phyloP scores from a whole-genome alignment of 2,888 invertebrate genomes.

The Microdon myrmicae region DNA sequence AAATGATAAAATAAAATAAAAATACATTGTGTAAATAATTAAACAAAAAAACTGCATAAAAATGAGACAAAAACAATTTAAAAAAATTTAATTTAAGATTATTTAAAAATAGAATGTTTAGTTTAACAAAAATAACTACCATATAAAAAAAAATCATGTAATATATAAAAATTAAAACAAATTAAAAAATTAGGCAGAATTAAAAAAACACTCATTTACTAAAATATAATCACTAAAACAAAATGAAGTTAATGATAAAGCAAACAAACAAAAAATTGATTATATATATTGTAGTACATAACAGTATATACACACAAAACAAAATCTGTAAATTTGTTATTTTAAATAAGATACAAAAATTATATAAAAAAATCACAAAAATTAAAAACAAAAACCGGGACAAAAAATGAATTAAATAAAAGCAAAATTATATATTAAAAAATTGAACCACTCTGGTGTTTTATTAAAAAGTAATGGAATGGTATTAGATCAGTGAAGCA shows the following conservation, averaged over 20 bases:
- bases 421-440: slow-evolving; percentile 47
- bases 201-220: slow-evolving; percentile 33
- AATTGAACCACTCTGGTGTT: slow-evolving; percentile 14
- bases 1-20: slow-evolving; percentile 28
- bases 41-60: slow-evolving; percentile 13
- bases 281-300: slow-evolving; percentile 42
- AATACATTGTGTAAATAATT: slow-evolving; percentile 35
- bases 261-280: slow-evolving; percentile 38
- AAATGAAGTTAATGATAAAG: no score
- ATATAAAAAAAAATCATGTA: slow-evolving; percentile 30
- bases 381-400: slow-evolving; percentile 34
- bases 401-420: slow-evolving; percentile 37
- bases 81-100: slow-evolving; percentile 37
- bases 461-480: slow-evolving; percentile 25
- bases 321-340: slow-evolving; percentile 53
- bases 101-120: slow-evolving; percentile 41
- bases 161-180: slow-evolving; percentile 23
- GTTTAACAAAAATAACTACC: slow-evolving; percentile 31
- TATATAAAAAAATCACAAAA: slow-evolving; percentile 10
- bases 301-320: slow-evolving; percentile 48
- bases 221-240: slow-evolving; percentile 18
- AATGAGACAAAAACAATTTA: no score
- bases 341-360: slow-evolving; percentile 51
- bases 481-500: slow-evolving; percentile 5
- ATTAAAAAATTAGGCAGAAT: slow-evolving; percentile 11